phyloP scores from a whole-genome alignment of 2,113 vertebrate genomes.

The Labeo catla region DNA sequence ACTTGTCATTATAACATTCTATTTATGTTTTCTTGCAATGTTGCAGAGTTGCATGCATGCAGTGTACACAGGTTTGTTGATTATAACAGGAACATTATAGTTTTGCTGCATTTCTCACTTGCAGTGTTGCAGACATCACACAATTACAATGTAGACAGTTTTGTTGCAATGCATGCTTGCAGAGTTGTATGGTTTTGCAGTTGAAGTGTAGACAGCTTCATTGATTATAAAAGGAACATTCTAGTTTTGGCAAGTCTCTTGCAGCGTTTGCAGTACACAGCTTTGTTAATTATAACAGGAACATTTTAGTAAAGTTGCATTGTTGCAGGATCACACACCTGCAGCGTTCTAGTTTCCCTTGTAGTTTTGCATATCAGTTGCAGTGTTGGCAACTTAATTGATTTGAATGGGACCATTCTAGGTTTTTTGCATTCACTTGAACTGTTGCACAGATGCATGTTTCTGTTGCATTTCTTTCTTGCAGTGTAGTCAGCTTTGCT shows the following conservation, averaged over 20 bases:
- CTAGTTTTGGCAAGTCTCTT: neutral
- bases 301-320: too few relatives aligned
- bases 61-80: neutral
- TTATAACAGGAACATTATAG: neutral
- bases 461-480: too few relatives aligned
- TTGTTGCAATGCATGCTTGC: too few relatives aligned
- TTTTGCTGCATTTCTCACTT: neutral
- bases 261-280: neutral
- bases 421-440: neutral
- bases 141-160: too few relatives aligned
- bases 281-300: neutral
- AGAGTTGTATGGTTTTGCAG: too few relatives aligned
- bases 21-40: neutral
- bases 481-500: too few relatives aligned
- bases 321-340: too few relatives aligned
- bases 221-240: neutral
- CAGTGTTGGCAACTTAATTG: too few relatives aligned
- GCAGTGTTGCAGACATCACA: too few relatives aligned
- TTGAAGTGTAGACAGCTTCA: too few relatives aligned
- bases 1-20: neutral
- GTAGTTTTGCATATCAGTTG: neutral
- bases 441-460: too few relatives aligned
- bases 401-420: neutral
- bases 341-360: neutral
- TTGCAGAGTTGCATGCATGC: too few relatives aligned